Evolutionary conservation across 2,888 invertebrate species (phyloP), one percentile per base, ranked within the genome.

Genomic region (Polymixis lichenea): DNA sequence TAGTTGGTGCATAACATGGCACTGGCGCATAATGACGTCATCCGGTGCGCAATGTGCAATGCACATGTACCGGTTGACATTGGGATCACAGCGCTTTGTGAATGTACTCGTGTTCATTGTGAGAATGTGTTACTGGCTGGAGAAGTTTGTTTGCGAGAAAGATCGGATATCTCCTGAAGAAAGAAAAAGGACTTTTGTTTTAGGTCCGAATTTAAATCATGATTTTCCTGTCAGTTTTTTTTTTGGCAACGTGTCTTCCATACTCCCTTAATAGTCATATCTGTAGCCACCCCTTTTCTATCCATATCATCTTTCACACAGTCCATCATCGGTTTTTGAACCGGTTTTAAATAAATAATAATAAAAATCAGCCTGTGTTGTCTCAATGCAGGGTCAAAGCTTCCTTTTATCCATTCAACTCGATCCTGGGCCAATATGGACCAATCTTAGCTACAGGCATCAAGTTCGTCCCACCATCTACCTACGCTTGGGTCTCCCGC

Each of bases 31-130:
- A 74, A 80, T 90, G 89, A 89, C 86, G 90, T 88, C 89, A 90
- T 77, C 64, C 75, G 74, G 85, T 69, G 75, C 77, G 86, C 89
- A 89, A 90, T 89, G 79, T 90, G 90, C 88, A 85, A 62, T 80
- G 69, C 89, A 90, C 82, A 89, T 90, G 90, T 82, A 89, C 89
- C 80, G 84, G 90, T 89, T 89, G 90, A 90, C 91, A 91, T 89
- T 90, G 89, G 83, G 80, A 87, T 84, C 68, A 67, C 55, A 60
- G 38, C 67, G 72, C 61, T 67, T 80, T 75, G 85, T 87, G 87
- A 86, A 84, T 87, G 87, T 84, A 72, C 56, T 83, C n/a, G 83
- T 78, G 46, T 51, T 62, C 74, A 69, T 79, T 82, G 70, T 79
- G 75, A 53, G 69, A 64, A 53, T 77, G 22, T 49, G 49, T 51